phyloP scores from a whole-genome alignment of 1,140 invertebrate species.

The Anastatus disparis region DNA sequence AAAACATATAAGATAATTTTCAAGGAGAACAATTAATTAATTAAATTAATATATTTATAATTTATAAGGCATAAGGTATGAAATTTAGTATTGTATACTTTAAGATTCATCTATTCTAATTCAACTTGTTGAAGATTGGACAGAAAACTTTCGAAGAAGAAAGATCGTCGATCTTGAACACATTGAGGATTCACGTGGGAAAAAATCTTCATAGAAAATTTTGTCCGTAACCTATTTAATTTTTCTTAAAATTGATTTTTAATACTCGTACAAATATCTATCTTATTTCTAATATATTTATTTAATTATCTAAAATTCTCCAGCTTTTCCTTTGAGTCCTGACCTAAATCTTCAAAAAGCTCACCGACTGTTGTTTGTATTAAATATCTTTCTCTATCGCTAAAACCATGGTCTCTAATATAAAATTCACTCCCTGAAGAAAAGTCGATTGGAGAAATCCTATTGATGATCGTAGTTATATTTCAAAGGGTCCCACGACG shows the following conservation, averaged over 20 bases:
- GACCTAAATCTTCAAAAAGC: slow-evolving; percentile 58
- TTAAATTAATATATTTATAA: too few relatives aligned
- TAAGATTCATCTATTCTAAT: too few relatives aligned
- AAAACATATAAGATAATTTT: too few relatives aligned
- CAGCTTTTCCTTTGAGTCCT: too few relatives aligned
- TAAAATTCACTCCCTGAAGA: slow-evolving; percentile 16
- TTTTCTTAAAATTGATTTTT: background rate
- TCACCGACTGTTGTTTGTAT: slow-evolving; percentile 36
- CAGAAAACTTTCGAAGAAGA: background rate
- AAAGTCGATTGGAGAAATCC: too few relatives aligned
- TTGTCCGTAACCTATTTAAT: slow-evolving; percentile 3
- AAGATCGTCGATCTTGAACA: background rate
- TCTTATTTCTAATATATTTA: too few relatives aligned
- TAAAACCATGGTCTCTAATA: too few relatives aligned
- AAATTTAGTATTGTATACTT: too few relatives aligned
- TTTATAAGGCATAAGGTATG: too few relatives aligned
- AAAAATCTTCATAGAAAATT: background rate
- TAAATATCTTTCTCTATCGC: slow-evolving; percentile 49
- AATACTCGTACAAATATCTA: background rate
- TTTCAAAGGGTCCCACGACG: slow-evolving; percentile 61
- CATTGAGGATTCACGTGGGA: background rate
- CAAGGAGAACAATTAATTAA: too few relatives aligned
- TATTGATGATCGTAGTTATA: too few relatives aligned
- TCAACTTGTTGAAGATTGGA: background rate
- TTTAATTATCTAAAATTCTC: slow-evolving; percentile 27